phyloP scores from a whole-genome alignment of 92 coral and sea anemone species.

The Desmophyllum pertusum region DNA sequence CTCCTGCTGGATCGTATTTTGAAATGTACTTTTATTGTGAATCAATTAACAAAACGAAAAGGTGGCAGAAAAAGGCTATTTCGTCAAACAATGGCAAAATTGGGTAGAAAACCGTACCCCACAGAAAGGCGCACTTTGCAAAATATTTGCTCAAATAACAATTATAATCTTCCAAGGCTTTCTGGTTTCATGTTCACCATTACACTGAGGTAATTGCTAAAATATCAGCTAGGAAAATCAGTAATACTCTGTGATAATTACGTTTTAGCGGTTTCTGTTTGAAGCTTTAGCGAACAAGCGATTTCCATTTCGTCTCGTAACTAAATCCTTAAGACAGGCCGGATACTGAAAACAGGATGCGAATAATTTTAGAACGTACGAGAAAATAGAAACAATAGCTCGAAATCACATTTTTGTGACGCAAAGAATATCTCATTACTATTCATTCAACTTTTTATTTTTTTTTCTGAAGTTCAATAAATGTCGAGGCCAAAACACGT shows the following conservation, averaged over 20 bases:
- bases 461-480: not conserved
- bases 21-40: not conserved
- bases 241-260: not conserved
- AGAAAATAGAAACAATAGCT: not conserved
- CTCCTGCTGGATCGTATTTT: not conserved
- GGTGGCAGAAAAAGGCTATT: not conserved
- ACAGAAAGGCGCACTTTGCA: not conserved
- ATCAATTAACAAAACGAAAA: not conserved
- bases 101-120: not conserved
- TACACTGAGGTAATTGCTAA: not conserved
- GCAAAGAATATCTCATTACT: not conserved
- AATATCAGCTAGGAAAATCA: not conserved
- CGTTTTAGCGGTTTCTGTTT: not conserved
- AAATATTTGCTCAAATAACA: not conserved
- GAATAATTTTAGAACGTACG: not conserved
- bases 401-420: not conserved
- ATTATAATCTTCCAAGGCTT: not conserved
- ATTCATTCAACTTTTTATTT: not conserved
- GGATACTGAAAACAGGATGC: not conserved
- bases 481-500: not conserved
- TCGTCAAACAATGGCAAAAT: not conserved
- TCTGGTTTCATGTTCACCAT: not conserved
- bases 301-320: not conserved
- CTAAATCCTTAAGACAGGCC: not conserved
- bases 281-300: not conserved